Evolutionary conservation across 2,797 vertebrate species (phyloP).

Genomic region (Antrozous pallidus): DNA sequence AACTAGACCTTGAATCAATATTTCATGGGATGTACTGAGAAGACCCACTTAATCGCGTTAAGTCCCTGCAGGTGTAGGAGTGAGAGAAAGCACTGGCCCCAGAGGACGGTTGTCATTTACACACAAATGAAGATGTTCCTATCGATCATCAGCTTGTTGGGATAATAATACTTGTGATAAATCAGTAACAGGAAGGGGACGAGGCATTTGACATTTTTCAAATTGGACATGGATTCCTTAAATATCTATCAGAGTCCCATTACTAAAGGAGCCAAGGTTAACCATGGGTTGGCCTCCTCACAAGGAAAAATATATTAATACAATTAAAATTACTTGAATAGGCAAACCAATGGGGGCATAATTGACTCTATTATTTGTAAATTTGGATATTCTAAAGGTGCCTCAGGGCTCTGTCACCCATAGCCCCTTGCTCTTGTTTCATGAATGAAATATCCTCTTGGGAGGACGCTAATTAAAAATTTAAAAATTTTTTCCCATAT

Average conservation of each 20-base stretch:
- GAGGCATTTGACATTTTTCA: conserved; percentile 60
- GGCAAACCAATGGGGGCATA: background rate
- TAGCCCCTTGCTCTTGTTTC: background rate
- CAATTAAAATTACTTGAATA: background rate
- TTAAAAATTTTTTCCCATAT: background rate
- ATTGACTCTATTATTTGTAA: background rate
- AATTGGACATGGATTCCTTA: conserved; percentile 27
- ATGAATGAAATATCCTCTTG: background rate
- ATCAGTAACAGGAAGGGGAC: conserved; percentile 64
- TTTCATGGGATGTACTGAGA: conserved; percentile 85
- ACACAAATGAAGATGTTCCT: conserved; percentile 77
- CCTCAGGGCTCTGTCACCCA: background rate
- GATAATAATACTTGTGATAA: conserved; percentile 70
- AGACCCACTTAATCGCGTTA: conserved; percentile 81
- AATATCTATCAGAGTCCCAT: background rate
- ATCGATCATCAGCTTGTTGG: conserved; percentile 65
- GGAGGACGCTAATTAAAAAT: background rate
- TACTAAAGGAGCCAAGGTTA: conserved; percentile 9
- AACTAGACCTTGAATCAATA: conserved; percentile 87
- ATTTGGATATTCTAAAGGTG: background rate
- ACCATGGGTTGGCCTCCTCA: background rate
- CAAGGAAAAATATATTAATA: background rate
- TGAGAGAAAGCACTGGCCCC: conserved; percentile 37
- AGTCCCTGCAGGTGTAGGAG: conserved; percentile 51
- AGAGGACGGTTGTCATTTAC: conserved; percentile 53